Percentiles rank a stretch among this genome's conserved stretches.
Evolutionary conservation across 2,113 vertebrate genomes (phyloP).

Genomic region (Tychaedon coryphoeus): DNA sequence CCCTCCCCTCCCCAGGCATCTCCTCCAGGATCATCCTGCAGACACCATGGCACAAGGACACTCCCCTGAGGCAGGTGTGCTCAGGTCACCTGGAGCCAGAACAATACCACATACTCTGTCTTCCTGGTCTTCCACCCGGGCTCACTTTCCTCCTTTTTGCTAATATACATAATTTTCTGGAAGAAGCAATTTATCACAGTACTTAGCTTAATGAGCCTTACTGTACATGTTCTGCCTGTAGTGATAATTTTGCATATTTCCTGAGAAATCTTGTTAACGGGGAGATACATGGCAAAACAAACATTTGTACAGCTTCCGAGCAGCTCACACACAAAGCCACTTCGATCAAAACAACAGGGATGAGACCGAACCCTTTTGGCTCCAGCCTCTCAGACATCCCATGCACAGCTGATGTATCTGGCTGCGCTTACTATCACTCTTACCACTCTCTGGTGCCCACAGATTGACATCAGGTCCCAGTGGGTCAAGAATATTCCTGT

Average conservation of each 20-base stretch:
- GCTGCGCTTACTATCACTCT: neutral
- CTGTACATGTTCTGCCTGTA: conserved; percentile 54
- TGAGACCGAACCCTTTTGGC: neutral
- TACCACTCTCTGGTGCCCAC: accelerated
- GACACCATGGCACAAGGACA: neutral
- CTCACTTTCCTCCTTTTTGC: neutral
- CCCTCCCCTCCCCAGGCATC: neutral
- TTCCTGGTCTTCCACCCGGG: neutral
- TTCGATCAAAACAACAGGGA: neutral
- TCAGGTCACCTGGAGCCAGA: neutral
- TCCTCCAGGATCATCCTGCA: neutral
- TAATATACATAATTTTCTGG: conserved; percentile 35
- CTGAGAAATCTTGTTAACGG: conserved; percentile 43
- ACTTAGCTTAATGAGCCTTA: conserved; percentile 58
- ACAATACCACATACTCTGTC: neutral
- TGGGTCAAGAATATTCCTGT: neutral
- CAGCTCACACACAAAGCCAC: neutral
- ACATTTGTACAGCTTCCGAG: conserved; percentile 19
- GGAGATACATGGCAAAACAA: conserved; percentile 42
- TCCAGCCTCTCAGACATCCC: neutral
- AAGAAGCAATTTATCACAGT: conserved; percentile 52
- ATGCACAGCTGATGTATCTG: accelerated
- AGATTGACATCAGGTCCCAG: neutral
- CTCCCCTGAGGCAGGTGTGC: neutral
- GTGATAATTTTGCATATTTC: conserved; percentile 56